phyloP scores from a whole-genome alignment of 2,797 vertebrate genomes.

The Lagodon rhomboides region DNA sequence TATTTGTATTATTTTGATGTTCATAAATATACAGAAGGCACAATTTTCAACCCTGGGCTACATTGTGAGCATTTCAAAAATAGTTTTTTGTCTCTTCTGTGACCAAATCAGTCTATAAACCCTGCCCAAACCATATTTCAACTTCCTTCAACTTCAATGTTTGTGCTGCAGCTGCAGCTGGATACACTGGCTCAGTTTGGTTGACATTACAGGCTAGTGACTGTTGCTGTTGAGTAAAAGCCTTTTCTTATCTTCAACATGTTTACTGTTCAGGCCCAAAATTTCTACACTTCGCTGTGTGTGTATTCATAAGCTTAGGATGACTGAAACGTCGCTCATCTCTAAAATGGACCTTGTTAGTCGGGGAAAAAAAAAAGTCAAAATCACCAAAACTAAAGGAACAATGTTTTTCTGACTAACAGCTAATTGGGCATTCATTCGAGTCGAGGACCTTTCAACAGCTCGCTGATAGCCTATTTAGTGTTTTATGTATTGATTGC shows the following conservation, averaged over 20 bases:
- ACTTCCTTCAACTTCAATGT: too few species aligned
- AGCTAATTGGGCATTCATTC: background rate
- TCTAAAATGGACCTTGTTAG: background rate
- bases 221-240: background rate
- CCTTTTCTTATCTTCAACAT: background rate
- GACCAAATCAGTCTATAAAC: too few species aligned
- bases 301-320: background rate
- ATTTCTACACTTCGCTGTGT: background rate
- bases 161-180: too few species aligned
- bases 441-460: background rate
- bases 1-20: too few species aligned
- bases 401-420: background rate
- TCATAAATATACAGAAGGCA: too few species aligned
- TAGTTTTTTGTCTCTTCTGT: too few species aligned
- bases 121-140: too few species aligned
- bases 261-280: background rate
- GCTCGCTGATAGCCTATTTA: background rate
- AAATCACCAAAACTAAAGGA: background rate
- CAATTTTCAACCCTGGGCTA: too few species aligned
- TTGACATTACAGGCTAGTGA: slow-evolving; percentile 1
- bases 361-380: background rate
- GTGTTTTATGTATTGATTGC: background rate
- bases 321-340: background rate
- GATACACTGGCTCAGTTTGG: too few species aligned
- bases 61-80: too few species aligned